These are phyloP conservation scores for Microctonus aethiopoides DNA, from an alignment of 2,888 invertebrate species.

Conservation along the genomic window DNA sequence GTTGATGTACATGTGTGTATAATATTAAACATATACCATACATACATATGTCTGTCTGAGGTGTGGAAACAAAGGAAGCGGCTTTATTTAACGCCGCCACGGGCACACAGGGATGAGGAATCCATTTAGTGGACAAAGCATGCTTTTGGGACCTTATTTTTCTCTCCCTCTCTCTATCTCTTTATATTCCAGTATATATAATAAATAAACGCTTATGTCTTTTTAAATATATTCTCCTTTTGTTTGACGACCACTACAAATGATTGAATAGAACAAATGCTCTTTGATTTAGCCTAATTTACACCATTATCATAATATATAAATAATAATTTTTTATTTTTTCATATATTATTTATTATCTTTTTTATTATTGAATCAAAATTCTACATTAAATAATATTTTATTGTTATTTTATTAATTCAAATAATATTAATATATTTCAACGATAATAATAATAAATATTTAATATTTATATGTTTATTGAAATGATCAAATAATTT, in stretches of 20 bases:
- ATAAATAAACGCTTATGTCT: slow-evolving; percentile 26
- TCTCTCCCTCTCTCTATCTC: background rate
- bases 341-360: background rate
- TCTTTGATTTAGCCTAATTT: slow-evolving; percentile 26
- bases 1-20: slow-evolving; percentile 6
- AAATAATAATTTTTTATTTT: slow-evolving; percentile 7
- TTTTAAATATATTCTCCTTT: slow-evolving; percentile 19
- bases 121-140: slow-evolving; percentile 49
- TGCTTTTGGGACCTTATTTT: slow-evolving; percentile 21
- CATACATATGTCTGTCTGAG: slow-evolving; percentile 15
- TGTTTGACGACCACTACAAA: slow-evolving; percentile 10
- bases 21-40: too few relatives aligned
- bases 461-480: too few relatives aligned
- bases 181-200: background rate
- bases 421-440: too few relatives aligned
- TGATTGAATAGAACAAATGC: slow-evolving; percentile 24
- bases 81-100: slow-evolving; percentile 20
- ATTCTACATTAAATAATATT: too few relatives aligned
- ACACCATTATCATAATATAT: slow-evolving; percentile 8
- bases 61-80: slow-evolving; percentile 24
- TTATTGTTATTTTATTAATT: too few relatives aligned
- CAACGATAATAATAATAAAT: too few relatives aligned
- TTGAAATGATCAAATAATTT: too few relatives aligned
- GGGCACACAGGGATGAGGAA: slow-evolving; percentile 26
- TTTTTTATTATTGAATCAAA: too few relatives aligned